Evolutionary conservation across 2,888 invertebrate species (phyloP).

Genomic region (Cerceris rybyensis): DNA sequence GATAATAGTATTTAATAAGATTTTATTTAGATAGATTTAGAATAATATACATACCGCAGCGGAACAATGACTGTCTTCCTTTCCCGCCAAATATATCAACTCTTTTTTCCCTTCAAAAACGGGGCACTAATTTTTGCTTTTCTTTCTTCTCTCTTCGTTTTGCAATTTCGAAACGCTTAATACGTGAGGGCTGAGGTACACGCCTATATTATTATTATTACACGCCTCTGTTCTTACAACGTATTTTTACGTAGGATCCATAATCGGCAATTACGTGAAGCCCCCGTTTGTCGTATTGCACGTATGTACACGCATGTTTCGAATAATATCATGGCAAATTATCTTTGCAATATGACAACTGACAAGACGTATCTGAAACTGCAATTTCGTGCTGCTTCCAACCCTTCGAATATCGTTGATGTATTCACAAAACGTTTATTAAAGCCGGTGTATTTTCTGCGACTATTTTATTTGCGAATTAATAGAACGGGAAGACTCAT

Average conservation of each 20-base stretch:
- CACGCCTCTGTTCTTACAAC: slow-evolving; percentile 5
- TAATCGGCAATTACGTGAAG: slow-evolving; percentile 31
- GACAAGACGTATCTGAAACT: slow-evolving; percentile 23
- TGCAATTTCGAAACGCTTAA: too few relatives aligned
- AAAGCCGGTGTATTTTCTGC: not conserved
- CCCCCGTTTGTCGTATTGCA: slow-evolving; percentile 8
- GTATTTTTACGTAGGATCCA: slow-evolving; percentile 22
- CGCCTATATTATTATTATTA: slow-evolving; percentile 16
- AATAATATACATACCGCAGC: too few relatives aligned
- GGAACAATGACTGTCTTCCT: too few relatives aligned
- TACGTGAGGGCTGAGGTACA: not conserved
- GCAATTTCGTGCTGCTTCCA: slow-evolving; percentile 34
- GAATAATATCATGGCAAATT: slow-evolving; percentile 30
- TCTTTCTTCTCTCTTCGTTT: too few relatives aligned
- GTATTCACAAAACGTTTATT: not conserved
- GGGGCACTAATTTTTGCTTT: too few relatives aligned
- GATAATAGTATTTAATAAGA: too few relatives aligned
- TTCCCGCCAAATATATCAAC: too few relatives aligned
- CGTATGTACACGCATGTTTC: slow-evolving; percentile 10
- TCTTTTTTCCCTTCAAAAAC: too few relatives aligned
- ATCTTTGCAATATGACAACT: slow-evolving; percentile 29
- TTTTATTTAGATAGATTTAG: too few relatives aligned
- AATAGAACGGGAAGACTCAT: too few relatives aligned
- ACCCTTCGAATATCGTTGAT: not conserved
- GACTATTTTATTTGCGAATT: not conserved